Percentiles rank a stretch among this genome's conserved stretches.
Conservation (phyloP, 2,888 invertebrate species). For the Saturnia japonica region DNA sequence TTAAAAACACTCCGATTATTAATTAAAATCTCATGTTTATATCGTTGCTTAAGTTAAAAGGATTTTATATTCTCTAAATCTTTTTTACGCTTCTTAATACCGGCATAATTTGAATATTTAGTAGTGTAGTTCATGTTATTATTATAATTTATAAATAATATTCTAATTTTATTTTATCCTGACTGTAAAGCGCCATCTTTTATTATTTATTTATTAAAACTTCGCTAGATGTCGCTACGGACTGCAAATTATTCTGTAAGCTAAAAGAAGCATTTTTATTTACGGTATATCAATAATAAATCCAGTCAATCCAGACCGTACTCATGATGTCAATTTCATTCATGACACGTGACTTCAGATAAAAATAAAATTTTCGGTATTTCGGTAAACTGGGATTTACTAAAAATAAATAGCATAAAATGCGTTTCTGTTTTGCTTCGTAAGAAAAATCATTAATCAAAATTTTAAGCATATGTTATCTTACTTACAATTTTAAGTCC, state of each 20-base stretch:
- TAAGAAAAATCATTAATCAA: too few relatives aligned
- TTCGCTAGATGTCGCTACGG: constrained; percentile 1
- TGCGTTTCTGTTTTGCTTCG: too few relatives aligned
- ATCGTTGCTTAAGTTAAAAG: too few relatives aligned
- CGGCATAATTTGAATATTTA: not conserved
- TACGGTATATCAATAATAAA: not conserved
- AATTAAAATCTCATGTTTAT: too few relatives aligned
- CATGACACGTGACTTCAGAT: not conserved
- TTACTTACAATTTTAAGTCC: too few relatives aligned
- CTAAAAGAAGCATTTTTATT: not conserved
- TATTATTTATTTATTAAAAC: not conserved
- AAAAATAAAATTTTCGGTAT: not conserved
- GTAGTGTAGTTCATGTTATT: not conserved
- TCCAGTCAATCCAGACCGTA: constrained; percentile 1
- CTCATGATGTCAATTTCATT: constrained; percentile 9
- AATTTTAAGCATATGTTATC: too few relatives aligned
- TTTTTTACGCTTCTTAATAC: not conserved
- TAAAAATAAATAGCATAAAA: not conserved
- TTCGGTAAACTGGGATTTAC: not conserved
- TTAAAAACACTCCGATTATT: too few relatives aligned
- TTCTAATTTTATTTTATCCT: not conserved
- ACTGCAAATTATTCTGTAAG: not conserved
- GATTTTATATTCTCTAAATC: not conserved
- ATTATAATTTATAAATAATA: not conserved
- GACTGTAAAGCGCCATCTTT: not conserved